Evolutionary conservation across 2,797 vertebrate genomes (phyloP), one percentile per base, ranked within the genome.

Genomic region (Dipus sagitta): DNA sequence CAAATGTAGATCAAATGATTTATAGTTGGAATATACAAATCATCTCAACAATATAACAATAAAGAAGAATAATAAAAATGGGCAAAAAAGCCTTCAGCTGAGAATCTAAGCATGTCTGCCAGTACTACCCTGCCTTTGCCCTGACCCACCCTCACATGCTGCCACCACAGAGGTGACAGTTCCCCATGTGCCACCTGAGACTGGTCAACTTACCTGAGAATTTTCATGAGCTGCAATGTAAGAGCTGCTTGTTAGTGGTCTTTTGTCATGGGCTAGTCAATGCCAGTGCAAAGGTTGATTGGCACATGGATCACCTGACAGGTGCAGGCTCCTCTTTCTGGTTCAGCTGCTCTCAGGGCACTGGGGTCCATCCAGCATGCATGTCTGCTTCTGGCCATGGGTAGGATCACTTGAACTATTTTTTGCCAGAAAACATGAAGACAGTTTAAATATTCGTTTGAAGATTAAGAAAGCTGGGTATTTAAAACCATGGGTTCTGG

Each of bases 1-100:
- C 13, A 83, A 14, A 80, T 80, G n/a, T 75, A 83, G 70, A 24
- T 86, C 58, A 94, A 86, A 72, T 0, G 11, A 80, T 10, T 65
- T 62, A 95, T 70, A 85, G 34, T 18, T 9, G 20, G 42, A 94
- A 86, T 91, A 92, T 28, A 28, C 65, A 78, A 86, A 79, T 32
- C 64, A 60, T 9, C 23, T 80, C 9, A 95, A 58, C 21, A 75
- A 64, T 47, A 17, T 58, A 58, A 71, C 26, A 38, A 79, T 47
- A 87, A 89, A 76, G 82, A 2, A 38, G n/a, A 80, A 82, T 77
- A 77, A 80, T 52, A 71, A 81, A 88, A 64, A n/a, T 85, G 13
- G 18, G 14, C 13, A 32, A 68, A 32, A 38, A 54, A 6, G 6
- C 26, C 23, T 10, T 77, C 15, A 60, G 32, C 14, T 80, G 14